Percentiles rank a stretch among this genome's conserved stretches.
phyloP scores from a whole-genome alignment of 2,113 vertebrate species.

The Mus musculus region DNA sequence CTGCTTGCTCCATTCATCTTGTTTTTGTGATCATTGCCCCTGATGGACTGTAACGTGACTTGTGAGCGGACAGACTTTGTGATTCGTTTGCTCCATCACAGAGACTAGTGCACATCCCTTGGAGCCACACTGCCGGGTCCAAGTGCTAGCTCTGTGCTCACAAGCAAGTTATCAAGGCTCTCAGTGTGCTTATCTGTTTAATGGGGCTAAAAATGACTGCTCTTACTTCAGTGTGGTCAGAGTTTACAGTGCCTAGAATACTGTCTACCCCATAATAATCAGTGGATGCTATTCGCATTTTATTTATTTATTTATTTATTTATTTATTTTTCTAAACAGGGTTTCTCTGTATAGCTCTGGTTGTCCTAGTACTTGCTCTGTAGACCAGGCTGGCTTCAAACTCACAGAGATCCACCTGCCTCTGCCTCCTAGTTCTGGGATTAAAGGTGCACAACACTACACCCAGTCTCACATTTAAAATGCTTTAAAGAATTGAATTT shows the following conservation, averaged over 20 bases:
- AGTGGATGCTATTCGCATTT: neutral
- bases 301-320: neutral
- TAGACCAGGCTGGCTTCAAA: too few relatives aligned
- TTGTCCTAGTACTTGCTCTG: too few relatives aligned
- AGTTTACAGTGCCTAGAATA: neutral
- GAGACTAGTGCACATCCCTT: neutral
- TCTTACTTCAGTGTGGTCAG: neutral
- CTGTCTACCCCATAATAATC: neutral
- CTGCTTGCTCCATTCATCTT: neutral
- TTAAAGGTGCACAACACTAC: too few relatives aligned
- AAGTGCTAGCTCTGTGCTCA: neutral
- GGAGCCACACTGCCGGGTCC: neutral
- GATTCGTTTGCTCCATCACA: neutral
- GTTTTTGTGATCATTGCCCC: neutral
- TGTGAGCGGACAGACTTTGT: neutral
- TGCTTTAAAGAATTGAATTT: neutral
- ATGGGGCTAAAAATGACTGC: neutral
- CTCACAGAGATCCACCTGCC: too few relatives aligned
- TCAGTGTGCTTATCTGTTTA: constrained; percentile 3
- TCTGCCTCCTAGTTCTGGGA: too few relatives aligned
- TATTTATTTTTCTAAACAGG: neutral
- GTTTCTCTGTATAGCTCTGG: too few relatives aligned
- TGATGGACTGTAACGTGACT: neutral
- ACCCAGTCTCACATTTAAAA: neutral
- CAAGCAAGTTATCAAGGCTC: neutral